A percentile compares a stretch with the other conserved stretches of the same genome.
Conservation (phyloP, 1,140 invertebrate genomes). For the Gerris buenoi region DNA sequence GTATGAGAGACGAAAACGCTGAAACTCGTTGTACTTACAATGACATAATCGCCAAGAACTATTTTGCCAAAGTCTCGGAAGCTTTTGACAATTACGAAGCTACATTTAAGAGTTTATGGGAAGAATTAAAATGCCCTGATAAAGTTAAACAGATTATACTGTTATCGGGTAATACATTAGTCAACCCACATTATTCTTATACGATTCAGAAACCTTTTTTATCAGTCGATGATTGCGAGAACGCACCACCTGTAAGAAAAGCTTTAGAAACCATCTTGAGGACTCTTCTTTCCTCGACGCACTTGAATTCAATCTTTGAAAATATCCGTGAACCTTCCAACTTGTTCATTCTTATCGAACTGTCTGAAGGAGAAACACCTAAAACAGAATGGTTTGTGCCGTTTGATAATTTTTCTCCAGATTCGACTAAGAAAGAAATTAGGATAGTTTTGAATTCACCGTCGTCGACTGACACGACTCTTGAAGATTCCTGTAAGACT, state of each 20-base stretch:
- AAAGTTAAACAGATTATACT: not conserved
- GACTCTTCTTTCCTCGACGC: not conserved
- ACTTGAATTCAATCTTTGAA: not conserved
- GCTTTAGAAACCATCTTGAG: not conserved
- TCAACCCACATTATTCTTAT: not conserved
- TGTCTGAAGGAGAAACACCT: not conserved
- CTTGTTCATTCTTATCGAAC: not conserved
- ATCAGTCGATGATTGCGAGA: not conserved
- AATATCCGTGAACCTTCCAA: not conserved
- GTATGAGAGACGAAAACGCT: not conserved
- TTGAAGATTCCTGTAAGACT: not conserved
- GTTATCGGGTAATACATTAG: not conserved
- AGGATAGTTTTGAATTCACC: not conserved
- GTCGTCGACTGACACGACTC: too few species aligned
- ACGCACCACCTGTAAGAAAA: not conserved
- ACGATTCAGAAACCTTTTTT: not conserved
- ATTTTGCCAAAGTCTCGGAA: not conserved
- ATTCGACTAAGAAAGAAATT: not conserved
- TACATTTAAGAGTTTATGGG: not conserved
- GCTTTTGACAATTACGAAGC: not conserved
- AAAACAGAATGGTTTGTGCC: not conserved
- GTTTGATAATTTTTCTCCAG: not conserved
- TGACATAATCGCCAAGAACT: not conserved
- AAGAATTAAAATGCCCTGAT: not conserved
- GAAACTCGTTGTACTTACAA: not conserved